These are phyloP conservation scores for Brachirus orientalis DNA, from an alignment of 2,113 vertebrate species.

Conservation along the genomic window DNA sequence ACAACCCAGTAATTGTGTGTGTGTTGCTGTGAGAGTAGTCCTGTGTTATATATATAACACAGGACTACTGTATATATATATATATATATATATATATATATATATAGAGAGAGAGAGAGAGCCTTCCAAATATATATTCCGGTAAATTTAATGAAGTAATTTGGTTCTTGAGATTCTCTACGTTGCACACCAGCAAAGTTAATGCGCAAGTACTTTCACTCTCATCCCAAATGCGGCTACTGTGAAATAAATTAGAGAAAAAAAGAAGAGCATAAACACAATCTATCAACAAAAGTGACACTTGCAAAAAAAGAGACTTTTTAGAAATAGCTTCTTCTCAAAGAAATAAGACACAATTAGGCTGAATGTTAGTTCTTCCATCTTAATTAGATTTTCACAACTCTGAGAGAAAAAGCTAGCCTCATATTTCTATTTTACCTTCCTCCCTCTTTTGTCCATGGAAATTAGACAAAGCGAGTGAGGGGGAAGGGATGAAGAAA, in stretches of 20 bases:
- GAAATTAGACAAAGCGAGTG: slow-evolving; percentile 31
- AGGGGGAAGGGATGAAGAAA: slow-evolving; percentile 15
- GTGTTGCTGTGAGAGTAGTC: not conserved
- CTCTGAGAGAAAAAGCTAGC: slow-evolving; percentile 20
- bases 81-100: too few species aligned
- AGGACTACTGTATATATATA: too few species aligned
- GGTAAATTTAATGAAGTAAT: slow-evolving; percentile 6
- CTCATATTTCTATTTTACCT: slow-evolving; percentile 40
- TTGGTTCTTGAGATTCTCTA: too few species aligned
- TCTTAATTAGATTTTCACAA: slow-evolving; percentile 39
- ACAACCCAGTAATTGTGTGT: not conserved
- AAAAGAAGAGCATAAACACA: slow-evolving; percentile 23
- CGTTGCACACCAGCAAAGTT: too few species aligned
- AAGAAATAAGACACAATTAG: slow-evolving; percentile 30
- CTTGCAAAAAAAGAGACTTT: slow-evolving; percentile 9
- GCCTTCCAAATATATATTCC: slow-evolving; percentile 7
- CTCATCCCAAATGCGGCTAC: slow-evolving; percentile 22
- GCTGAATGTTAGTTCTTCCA: slow-evolving; percentile 14
- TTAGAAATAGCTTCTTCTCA: slow-evolving; percentile 22
- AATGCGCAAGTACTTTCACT: slow-evolving; percentile 22
- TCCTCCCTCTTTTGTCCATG: slow-evolving; percentile 5
- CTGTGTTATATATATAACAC: too few species aligned
- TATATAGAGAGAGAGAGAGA: not conserved
- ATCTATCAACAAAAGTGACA: slow-evolving; percentile 33
- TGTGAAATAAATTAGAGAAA: slow-evolving; percentile 7